Evolutionary conservation across 2,888 invertebrate species (phyloP), one percentile per base, ranked within the genome.

Genomic region (Petrolisthes manimaculis): DNA sequence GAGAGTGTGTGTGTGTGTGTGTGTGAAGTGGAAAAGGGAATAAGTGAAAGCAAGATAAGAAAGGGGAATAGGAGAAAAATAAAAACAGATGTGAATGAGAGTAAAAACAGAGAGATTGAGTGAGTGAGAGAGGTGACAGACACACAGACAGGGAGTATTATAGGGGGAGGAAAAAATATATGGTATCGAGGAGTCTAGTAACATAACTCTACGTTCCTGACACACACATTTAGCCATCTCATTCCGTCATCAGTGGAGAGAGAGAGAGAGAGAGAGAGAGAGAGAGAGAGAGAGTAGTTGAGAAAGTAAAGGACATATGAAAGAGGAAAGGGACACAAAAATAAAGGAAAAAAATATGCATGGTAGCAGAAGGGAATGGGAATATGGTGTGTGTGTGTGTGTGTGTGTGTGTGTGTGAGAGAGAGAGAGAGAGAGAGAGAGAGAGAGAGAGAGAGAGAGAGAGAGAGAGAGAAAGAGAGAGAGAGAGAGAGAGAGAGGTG

Each of bases 391-490:
- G n/a, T n/a, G n/a, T n/a, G n/a, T n/a, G n/a, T n/a, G n/a, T n/a
- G n/a, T n/a, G n/a, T n/a, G n/a, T n/a, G n/a, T n/a, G n/a, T n/a
- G n/a, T n/a, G n/a, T n/a, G n/a, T n/a, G n/a, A n/a, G n/a, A n/a
- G n/a, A n/a, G n/a, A n/a, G n/a, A n/a, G n/a, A n/a, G n/a, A n/a
- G n/a, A n/a, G n/a, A n/a, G n/a, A n/a, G n/a, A n/a, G n/a, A n/a
- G n/a, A n/a, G n/a, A n/a, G n/a, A n/a, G n/a, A 71, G n/a, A 71
- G 71, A 71, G 71, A 8, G 71, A 71, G 71, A 71, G 71, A 71
- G 71, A 71, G 71, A 71, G 71, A 14, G 71, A 71, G 71, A 71
- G 71, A 14, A n/a, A 71, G 71, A 71, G 71, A 14, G 71, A 71
- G 71, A 14, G n/a, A n/a, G 71, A 8, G 71, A 71, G 12, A 61